These are phyloP conservation scores for Boloria selene DNA, from an alignment of 2,888 invertebrate genomes.

Conservation along the genomic window DNA sequence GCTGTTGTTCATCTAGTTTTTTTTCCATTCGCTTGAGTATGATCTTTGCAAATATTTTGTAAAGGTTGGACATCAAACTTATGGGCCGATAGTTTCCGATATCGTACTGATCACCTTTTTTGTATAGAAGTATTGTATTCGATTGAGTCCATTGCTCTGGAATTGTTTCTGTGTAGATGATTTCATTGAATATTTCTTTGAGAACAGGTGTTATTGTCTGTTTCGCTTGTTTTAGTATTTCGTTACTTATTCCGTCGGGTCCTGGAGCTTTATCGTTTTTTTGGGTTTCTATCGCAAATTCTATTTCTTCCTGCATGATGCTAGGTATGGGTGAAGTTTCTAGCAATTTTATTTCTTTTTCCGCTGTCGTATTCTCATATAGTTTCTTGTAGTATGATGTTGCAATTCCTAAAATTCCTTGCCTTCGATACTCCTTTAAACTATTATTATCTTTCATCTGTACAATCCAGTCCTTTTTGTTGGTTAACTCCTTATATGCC, in stretches of 20 bases:
- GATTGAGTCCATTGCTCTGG: constrained; percentile 39
- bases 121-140: constrained; percentile 37
- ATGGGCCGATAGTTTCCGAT: not conserved
- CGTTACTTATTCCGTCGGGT: constrained; percentile 35
- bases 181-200: constrained; percentile 38
- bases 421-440: constrained; percentile 32
- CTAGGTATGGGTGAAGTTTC: constrained; percentile 22
- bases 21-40: too few species aligned
- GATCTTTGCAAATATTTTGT: not conserved
- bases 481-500: constrained; percentile 33
- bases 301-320: constrained; percentile 27
- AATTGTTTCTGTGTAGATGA: constrained; percentile 38
- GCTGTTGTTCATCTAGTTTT: not conserved
- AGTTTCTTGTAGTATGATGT: constrained; percentile 35
- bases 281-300: constrained; percentile 27
- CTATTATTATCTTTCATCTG: constrained; percentile 32
- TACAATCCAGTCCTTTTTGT: constrained; percentile 35
- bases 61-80: not conserved
- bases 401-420: constrained; percentile 5
- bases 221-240: constrained; percentile 22
- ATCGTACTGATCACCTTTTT: constrained; percentile 43
- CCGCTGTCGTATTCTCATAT: not conserved
- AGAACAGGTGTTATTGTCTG: constrained; percentile 12
- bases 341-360: constrained; percentile 18
- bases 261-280: constrained; percentile 33